Base-by-base conservation (phyloP, 2,888 invertebrate species). In the Netelia inedita region DNA sequence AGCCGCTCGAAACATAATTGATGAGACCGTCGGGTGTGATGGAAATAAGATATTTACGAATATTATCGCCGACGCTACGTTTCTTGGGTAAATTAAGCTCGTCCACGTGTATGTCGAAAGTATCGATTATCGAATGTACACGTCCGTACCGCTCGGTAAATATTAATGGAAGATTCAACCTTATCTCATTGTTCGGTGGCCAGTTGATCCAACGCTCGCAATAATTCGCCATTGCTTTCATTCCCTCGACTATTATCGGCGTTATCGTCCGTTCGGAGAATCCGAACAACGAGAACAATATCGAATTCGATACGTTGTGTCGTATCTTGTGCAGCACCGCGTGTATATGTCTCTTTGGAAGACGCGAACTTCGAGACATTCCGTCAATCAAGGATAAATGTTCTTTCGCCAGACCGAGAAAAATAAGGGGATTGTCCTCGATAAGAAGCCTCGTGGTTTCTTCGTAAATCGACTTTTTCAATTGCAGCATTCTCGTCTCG, bases 1-100 rank as follows among this genome's bases (percentile, higher is more conserved):
- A 81, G 19, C 76, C 73, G n/a, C 43, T 61, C 6, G 78, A 81
- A 16, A 81, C 23, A 55, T 43, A 85, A 28, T 55, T 61, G 3
- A 85, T 69, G 0, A 43, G 19, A n/a, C 81, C 84, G 55, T 85
- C 79, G 23, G 84, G 84, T 43, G 80, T 79, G 10, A 81, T 78
- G 8, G 65, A 80, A 19, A 78, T 81, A 2, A 85, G 75, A 85
- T 72, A 59, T 73, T 72, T 85, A 6, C 28, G 11, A n/a, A 63
- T 80, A 8, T 35, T 19, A 55, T 80, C 65, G 50, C 71, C 72
- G 11, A 57, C 69, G 16, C 46, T 69, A 2, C 16, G n/a, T 21
- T 73, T 35, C 1, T 11, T 11, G 0, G 78, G 21, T 19, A 63
- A 50, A 9, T 23, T 59, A 1, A 66, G 73, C 19, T 68, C 59